Evolutionary conservation across 2,888 invertebrate species (phyloP).

Genomic region (Oligia strigilis): DNA sequence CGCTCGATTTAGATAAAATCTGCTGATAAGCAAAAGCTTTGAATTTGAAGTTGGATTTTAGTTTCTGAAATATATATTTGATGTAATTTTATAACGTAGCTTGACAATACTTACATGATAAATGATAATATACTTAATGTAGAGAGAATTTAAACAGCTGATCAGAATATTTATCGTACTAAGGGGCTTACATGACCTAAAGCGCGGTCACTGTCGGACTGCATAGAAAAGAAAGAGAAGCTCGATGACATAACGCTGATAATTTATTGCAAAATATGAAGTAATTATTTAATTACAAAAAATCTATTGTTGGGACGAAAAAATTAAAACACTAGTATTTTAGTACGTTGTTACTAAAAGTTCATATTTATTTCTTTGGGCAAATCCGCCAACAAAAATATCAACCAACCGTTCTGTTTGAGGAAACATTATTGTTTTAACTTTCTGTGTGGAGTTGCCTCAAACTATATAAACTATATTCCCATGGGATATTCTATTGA

Average conservation of each 20-base stretch:
- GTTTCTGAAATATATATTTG: conserved; percentile 24
- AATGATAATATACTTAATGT: no score
- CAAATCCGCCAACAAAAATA: conserved; percentile 6
- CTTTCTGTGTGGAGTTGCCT: background rate
- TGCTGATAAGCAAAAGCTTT: conserved; percentile 18
- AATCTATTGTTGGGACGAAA: no score
- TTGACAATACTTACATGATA: background rate
- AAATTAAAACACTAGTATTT: no score
- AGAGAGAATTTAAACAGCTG: background rate
- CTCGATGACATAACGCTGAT: no score
- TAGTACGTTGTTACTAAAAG: no score
- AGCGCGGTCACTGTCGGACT: no score
- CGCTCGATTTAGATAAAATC: background rate
- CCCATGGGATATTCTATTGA: background rate
- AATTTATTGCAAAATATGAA: no score
- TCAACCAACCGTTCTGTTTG: background rate
- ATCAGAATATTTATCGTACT: background rate
- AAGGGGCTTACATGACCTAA: no score
- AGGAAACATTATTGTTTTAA: background rate
- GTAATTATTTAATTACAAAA: no score
- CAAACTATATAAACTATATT: background rate
- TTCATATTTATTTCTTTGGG: conserved; percentile 20
- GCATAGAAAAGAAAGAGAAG: no score
- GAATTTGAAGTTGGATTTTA: conserved; percentile 18
- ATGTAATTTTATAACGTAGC: conserved; percentile 14